Evolutionary conservation across 37 sponge, comb jelly and placozoan species (phyloP).

Genomic region (Dysidea cf. avara): DNA sequence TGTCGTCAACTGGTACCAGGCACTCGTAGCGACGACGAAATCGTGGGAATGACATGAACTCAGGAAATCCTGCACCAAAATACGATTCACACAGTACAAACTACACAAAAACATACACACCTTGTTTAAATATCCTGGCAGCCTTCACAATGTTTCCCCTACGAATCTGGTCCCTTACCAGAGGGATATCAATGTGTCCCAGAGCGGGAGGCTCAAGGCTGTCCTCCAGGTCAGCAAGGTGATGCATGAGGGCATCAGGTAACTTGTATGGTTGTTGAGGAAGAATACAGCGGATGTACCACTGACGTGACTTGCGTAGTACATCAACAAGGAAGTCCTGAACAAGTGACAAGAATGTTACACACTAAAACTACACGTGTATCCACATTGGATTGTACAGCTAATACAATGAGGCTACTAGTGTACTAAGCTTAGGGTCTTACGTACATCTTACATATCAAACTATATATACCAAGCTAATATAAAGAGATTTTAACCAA

Average conservation of each 20-base stretch:
- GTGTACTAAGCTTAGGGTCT: neutral
- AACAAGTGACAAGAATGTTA: neutral
- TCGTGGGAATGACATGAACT: constrained; percentile 83
- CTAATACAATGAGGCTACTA: neutral
- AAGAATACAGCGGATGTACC: constrained; percentile 91
- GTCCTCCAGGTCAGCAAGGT: constrained; percentile 25
- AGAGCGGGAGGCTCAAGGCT: constrained; percentile 8
- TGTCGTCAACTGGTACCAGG: constrained; percentile 47
- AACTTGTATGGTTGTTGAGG: constrained; percentile 77
- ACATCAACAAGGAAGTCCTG: constrained; percentile 85
- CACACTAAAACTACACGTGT: neutral
- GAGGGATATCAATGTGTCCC: constrained; percentile 82
- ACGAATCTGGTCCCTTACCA: constrained; percentile 83
- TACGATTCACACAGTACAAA: too few species aligned
- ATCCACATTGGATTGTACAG: neutral
- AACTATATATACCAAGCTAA: neutral
- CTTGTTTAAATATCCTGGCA: constrained; percentile 95
- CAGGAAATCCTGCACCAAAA: constrained; percentile 87
- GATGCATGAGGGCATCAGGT: constrained; percentile 58
- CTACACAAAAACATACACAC: constrained; percentile 27
- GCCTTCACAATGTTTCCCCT: constrained; percentile 86
- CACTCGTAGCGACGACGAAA: constrained; percentile 85
- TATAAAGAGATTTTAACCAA: too few species aligned
- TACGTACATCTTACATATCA: neutral
- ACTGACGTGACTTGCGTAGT: constrained; percentile 79